Base-by-base conservation (phyloP, 1,140 invertebrate genomes). In the Neodiprion fabricii region DNA sequence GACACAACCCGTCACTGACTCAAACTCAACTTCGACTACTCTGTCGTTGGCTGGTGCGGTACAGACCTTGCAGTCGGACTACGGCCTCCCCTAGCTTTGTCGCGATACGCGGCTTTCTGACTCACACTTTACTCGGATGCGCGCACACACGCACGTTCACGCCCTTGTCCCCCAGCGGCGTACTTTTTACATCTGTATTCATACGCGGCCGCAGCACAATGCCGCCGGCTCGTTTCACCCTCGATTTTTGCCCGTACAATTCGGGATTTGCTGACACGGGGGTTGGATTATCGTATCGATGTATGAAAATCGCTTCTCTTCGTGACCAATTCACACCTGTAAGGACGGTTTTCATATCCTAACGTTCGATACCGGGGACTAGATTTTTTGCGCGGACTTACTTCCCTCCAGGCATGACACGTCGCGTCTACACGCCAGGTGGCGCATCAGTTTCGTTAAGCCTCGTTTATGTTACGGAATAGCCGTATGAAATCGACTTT, bases 1-100 rank as follows among this genome's bases (percentile, higher is more conserved):
- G 11, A 61, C 53, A 61, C 53, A 61, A 61, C 53, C 53, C 53
- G 53, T 61, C 11, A 61, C 53, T 61, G 53, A 61, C 53, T 61
- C 4, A 17, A 61, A 12, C n/a, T 12, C 11, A 61, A 17, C 53
- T 12, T 17, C 53, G 53, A 61, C 11, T 61, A 61, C n/a, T 61
- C 53, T 61, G 53, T 14, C 53, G 11, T 17, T 61, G 11, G 53
- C 53, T 12, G n/a, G 53, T 61, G 53, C 11, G 53, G n/a, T 17
- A 9, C 11, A 14, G 53, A 61, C 11, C 53, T 61, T 61, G 53
- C 7, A 7, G 11, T 61, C 53, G 11, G 53, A 9, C 11, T 61
- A 61, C 53, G 53, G 53, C 53, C 53, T 61, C 53, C 53, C n/a
- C 53, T 61, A 61, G 53, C 53, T 61, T 61, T 11, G 53, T 61